These are phyloP conservation scores for Hetaerina americana DNA, from an alignment of 1,140 invertebrate genomes.

Conservation along the genomic window DNA sequence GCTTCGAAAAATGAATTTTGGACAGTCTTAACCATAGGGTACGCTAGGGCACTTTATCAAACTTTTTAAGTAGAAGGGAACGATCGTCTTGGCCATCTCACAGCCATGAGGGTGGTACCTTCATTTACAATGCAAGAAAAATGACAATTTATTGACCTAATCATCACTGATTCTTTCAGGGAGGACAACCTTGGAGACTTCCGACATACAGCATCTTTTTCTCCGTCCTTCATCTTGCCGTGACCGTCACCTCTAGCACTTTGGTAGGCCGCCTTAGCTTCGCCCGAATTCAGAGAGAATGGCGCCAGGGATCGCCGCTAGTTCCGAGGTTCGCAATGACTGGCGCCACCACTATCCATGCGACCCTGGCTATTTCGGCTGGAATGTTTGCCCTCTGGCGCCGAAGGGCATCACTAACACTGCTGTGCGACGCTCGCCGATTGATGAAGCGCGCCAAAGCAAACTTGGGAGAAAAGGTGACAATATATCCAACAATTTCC, in stretches of 20 bases:
- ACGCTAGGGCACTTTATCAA: too few species aligned
- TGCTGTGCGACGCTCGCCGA: neutral
- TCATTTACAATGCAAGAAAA: too few species aligned
- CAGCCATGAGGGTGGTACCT: too few species aligned
- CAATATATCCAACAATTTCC: too few species aligned
- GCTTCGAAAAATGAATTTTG: too few species aligned
- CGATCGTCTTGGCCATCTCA: too few species aligned
- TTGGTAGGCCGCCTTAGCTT: neutral
- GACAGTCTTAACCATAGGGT: too few species aligned
- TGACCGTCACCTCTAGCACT: neutral
- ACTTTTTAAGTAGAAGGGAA: too few species aligned
- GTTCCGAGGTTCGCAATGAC: neutral
- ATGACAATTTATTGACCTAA: too few species aligned
- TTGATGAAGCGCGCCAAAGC: neutral
- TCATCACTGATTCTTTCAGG: neutral
- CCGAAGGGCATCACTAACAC: neutral
- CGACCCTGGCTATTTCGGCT: neutral
- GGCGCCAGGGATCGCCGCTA: neutral
- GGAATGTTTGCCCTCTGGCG: neutral
- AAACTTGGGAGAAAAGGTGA: neutral
- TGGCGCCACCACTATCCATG: neutral
- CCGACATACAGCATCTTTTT: neutral
- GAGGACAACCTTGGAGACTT: neutral
- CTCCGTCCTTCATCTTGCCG: neutral
- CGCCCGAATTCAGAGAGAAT: neutral